phyloP scores from a whole-genome alignment of 2,888 invertebrate species.

The Xanthostigma xanthostigma region DNA sequence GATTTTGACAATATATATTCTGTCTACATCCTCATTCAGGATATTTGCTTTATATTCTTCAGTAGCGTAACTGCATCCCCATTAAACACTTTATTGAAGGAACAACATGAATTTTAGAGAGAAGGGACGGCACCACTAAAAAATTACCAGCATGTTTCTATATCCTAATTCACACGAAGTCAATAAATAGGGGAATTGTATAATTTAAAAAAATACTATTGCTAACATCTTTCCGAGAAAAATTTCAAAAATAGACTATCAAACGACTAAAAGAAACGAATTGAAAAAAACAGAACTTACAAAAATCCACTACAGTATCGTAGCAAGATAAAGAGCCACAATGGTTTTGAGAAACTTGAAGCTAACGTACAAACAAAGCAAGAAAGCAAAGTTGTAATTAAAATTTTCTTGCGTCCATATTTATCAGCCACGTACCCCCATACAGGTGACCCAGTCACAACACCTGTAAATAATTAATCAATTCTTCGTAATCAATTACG shows the following conservation, averaged over 20 bases:
- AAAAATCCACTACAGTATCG: constrained; percentile 37
- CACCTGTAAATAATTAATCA: constrained; percentile 21
- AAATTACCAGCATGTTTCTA: background rate
- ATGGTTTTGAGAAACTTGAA: constrained; percentile 33
- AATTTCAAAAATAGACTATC: no score
- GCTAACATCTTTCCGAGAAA: no score
- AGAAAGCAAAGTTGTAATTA: constrained; percentile 31
- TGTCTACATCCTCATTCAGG: no score
- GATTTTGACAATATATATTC: no score
- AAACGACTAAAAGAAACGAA: no score
- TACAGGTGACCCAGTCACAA: constrained; percentile 38
- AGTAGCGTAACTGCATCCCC: no score
- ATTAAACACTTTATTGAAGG: no score
- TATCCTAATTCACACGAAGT: background rate
- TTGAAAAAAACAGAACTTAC: constrained; percentile 21
- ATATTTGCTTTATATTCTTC: no score
- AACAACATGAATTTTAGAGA: no score
- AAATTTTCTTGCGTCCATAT: constrained; percentile 31
- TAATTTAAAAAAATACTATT: no score
- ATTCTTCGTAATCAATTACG: no score
- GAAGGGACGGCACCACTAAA: background rate
- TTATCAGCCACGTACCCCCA: constrained; percentile 44
- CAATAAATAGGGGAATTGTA: background rate
- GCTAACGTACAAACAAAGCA: constrained; percentile 32
- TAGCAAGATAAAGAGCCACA: constrained; percentile 34